Evolutionary conservation across 2,113 vertebrate species (phyloP).

Genomic region (Calidris pugnax): DNA sequence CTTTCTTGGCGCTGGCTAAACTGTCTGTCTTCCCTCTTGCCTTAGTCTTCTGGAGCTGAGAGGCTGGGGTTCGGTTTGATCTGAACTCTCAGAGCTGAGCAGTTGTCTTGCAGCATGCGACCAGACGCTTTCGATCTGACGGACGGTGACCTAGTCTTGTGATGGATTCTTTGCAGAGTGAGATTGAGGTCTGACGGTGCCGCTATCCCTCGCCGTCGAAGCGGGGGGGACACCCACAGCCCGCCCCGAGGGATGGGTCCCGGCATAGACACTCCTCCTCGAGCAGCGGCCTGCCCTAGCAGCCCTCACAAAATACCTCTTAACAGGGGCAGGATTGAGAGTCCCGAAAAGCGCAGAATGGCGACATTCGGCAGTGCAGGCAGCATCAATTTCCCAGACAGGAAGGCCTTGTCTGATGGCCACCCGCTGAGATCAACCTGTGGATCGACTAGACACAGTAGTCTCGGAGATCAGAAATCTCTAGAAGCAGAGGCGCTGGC

Average conservation of each 20-base stretch:
- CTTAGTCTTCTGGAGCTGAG: neutral
- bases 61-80: neutral
- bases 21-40: neutral
- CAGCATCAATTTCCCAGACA: constrained; percentile 94
- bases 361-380: constrained; percentile 94
- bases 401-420: constrained; percentile 88
- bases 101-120: neutral
- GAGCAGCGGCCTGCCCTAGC: constrained; percentile 94
- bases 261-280: constrained; percentile 89
- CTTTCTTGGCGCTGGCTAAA: neutral
- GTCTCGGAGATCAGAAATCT: constrained; percentile 96
- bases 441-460: constrained; percentile 95
- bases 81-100: neutral
- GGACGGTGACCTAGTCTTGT: neutral
- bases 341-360: constrained; percentile 93
- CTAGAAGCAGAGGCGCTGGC: constrained; percentile 95
- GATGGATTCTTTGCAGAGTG: constrained; percentile 78
- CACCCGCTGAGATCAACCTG: constrained; percentile 85
- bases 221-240: constrained; percentile 90
- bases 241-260: constrained; percentile 85
- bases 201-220: constrained; percentile 89
- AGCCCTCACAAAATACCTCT: constrained; percentile 93
- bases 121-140: neutral
- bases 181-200: constrained; percentile 92
- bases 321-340: constrained; percentile 87